Evolutionary conservation across 2,797 vertebrate species (phyloP).

Genomic region (Neoniphon sammara): DNA sequence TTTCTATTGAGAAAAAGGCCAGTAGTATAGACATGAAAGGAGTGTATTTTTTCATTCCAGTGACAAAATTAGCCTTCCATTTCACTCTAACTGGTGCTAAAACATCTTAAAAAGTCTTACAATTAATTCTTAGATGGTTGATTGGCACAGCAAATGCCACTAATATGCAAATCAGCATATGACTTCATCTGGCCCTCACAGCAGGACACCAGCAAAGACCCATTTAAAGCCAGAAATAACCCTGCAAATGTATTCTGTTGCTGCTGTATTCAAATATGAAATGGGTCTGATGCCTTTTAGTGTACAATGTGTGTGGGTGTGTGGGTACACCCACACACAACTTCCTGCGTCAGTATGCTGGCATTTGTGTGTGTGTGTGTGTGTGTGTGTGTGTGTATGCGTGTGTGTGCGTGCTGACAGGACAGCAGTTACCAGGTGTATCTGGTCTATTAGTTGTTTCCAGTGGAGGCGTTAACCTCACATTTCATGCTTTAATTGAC

Average conservation of each 20-base stretch:
- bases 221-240: not conserved
- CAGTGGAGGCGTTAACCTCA: conserved; percentile 27
- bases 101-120: too few species aligned
- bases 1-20: too few species aligned
- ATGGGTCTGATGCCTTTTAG: not conserved
- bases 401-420: not conserved
- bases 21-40: too few species aligned
- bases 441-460: conserved; percentile 31
- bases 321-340: too few species aligned
- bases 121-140: too few species aligned
- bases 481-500: conserved; percentile 44
- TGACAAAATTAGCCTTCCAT: too few species aligned
- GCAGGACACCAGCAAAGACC: not conserved
- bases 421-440: conserved; percentile 19
- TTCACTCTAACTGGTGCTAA: too few species aligned
- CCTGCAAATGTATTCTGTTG: conserved; percentile 46
- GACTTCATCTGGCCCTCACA: not conserved
- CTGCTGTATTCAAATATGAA: conserved; percentile 21
- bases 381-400: not conserved
- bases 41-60: too few species aligned
- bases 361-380: conserved; percentile 1
- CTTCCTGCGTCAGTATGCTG: not conserved
- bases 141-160: not conserved
- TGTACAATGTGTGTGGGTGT: not conserved
- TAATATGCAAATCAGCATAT: not conserved